Evolutionary conservation across 2,797 vertebrate species (phyloP).

Genomic region (Florisuga fusca): DNA sequence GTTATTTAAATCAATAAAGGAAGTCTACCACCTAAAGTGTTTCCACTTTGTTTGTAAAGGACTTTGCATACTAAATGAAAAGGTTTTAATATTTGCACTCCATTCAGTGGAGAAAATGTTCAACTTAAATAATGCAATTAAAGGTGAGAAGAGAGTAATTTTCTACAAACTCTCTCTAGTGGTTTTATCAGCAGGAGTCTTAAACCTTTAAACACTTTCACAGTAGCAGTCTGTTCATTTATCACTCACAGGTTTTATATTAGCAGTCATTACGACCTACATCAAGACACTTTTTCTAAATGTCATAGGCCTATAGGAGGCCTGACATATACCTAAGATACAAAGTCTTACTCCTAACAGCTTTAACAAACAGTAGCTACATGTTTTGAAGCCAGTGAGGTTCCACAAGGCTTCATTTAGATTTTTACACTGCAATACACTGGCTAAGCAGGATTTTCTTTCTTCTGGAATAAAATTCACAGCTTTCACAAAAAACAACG

Average conservation of each 20-base stretch:
- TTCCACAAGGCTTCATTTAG: background rate
- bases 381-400: background rate
- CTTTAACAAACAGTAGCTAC: slow-evolving; percentile 3
- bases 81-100: slow-evolving; percentile 56
- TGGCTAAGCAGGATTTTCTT: background rate
- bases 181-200: slow-evolving; percentile 61
- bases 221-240: slow-evolving; percentile 50
- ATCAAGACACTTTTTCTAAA: slow-evolving; percentile 31
- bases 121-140: slow-evolving; percentile 74
- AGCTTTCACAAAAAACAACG: background rate
- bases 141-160: slow-evolving; percentile 71
- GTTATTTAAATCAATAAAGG: slow-evolving; percentile 51
- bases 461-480: background rate
- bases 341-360: background rate
- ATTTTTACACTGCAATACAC: background rate
- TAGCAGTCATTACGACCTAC: slow-evolving; percentile 44
- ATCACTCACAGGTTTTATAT: slow-evolving; percentile 47
- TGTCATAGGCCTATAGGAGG: slow-evolving; percentile 21
- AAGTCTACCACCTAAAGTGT: background rate
- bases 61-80: slow-evolving; percentile 70
- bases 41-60: slow-evolving; percentile 61
- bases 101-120: slow-evolving; percentile 40
- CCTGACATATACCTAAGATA: slow-evolving; percentile 25
- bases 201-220: slow-evolving; percentile 64
- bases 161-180: slow-evolving; percentile 58